These are phyloP conservation scores for Agrotis ipsilon DNA, from an alignment of 2,888 invertebrate species.

Conservation along the genomic window DNA sequence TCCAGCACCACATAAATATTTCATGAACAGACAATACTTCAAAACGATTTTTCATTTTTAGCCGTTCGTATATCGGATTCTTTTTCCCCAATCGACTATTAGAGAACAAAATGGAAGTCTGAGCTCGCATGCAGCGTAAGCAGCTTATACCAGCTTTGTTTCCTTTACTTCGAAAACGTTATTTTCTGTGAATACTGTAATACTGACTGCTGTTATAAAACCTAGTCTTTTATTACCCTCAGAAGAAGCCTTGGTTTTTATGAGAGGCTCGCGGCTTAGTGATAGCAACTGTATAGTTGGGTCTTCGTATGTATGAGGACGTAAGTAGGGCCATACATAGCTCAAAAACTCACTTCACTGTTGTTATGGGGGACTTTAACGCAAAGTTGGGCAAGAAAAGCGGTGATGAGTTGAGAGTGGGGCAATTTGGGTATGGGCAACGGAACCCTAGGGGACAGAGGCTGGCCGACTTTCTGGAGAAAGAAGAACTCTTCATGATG, in stretches of 20 bases:
- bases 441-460: too few relatives aligned
- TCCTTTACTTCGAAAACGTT: conserved; percentile 21
- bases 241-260: neutral
- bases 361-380: too few relatives aligned
- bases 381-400: too few relatives aligned
- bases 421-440: too few relatives aligned
- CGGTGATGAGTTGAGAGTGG: too few relatives aligned
- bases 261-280: too few relatives aligned
- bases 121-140: conserved; percentile 41
- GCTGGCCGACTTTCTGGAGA: too few relatives aligned
- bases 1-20: neutral
- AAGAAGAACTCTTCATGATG: too few relatives aligned
- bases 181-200: conserved; percentile 30
- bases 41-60: neutral
- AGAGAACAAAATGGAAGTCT: conserved; percentile 26
- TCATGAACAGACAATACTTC: neutral
- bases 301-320: too few relatives aligned
- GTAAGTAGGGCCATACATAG: too few relatives aligned
- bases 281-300: too few relatives aligned
- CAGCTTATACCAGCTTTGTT: conserved; percentile 40
- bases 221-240: conserved; percentile 8
- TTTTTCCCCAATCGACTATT: conserved; percentile 28
- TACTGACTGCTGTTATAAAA: conserved; percentile 20
- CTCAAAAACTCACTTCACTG: too few relatives aligned
- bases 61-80: neutral